phyloP scores from a whole-genome alignment of 2,797 vertebrate species.

The Novumbra hubbsi region DNA sequence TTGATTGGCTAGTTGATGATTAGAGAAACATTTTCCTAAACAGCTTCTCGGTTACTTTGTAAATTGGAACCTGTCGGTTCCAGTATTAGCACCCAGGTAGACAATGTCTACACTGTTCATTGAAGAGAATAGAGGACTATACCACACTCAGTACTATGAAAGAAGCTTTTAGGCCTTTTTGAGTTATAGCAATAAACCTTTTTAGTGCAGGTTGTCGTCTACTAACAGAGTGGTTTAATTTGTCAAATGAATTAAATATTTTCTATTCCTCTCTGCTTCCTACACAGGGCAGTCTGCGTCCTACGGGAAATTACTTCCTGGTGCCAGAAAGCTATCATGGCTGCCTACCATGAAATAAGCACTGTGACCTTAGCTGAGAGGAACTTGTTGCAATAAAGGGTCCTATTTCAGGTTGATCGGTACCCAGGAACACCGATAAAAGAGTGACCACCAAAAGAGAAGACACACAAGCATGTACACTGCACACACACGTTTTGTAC shows the following conservation, averaged over 20 bases:
- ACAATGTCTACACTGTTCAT: not conserved
- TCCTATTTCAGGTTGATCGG: conserved; percentile 18
- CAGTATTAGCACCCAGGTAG: not conserved
- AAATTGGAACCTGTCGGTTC: not conserved
- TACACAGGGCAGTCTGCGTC: conserved; percentile 6
- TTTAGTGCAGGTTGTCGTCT: too few species aligned
- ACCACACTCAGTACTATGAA: not conserved
- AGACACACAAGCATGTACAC: not conserved
- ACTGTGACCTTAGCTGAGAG: conserved; percentile 11
- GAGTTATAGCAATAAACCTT: too few species aligned
- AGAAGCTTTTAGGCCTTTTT: too few species aligned
- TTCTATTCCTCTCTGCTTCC: conserved; percentile 9
- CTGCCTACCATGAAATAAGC: conserved; percentile 22
- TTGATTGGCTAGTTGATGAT: too few species aligned
- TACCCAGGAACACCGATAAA: conserved; percentile 13
- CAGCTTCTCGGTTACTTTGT: not conserved
- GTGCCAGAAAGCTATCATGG: conserved; percentile 15
- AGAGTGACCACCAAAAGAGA: conserved; percentile 14
- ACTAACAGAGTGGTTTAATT: not conserved
- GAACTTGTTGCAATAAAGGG: conserved; percentile 5
- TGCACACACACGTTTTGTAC: conserved; percentile 1
- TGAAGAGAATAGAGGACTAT: not conserved
- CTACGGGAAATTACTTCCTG: conserved; percentile 32
- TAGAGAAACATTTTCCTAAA: not conserved
- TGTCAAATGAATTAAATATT: not conserved